Conservation (phyloP, 2,113 vertebrate genomes). For the Psittacula cyanocephala region DNA sequence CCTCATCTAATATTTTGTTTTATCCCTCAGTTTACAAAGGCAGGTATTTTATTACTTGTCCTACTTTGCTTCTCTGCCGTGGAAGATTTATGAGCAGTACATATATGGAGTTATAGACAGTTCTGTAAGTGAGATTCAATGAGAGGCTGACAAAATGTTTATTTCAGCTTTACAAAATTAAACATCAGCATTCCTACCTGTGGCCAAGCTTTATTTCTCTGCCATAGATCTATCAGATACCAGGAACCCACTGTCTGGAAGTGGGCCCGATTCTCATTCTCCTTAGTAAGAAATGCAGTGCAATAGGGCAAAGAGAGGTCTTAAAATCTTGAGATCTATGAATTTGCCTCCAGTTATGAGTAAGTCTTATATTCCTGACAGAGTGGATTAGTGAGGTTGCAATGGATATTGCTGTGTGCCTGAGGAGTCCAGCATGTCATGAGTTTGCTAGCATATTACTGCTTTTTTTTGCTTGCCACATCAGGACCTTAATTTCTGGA, state of each 20-base stretch:
- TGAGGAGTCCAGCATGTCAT: background rate
- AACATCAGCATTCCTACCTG: background rate
- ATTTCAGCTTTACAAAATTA: background rate
- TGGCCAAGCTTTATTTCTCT: background rate
- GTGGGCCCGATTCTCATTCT: background rate
- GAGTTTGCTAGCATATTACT: background rate
- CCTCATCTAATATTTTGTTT: background rate
- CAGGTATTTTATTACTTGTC: background rate
- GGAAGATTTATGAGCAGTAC: background rate
- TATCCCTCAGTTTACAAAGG: background rate
- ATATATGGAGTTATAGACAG: background rate
- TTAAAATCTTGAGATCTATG: background rate
- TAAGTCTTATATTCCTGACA: background rate
- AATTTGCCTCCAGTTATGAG: background rate
- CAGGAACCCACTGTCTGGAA: background rate
- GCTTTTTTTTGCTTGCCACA: background rate
- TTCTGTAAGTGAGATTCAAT: background rate
- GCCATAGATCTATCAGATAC: background rate
- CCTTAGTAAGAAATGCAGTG: background rate
- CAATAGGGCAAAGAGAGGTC: background rate
- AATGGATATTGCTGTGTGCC: background rate
- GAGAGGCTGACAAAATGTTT: background rate
- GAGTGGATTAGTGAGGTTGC: background rate
- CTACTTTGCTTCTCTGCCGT: background rate
- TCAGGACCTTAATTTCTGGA: background rate